Percentiles rank a stretch among this genome's conserved stretches.
Conservation (phyloP, 2,888 invertebrate species). For the Eristalis intricaria region DNA sequence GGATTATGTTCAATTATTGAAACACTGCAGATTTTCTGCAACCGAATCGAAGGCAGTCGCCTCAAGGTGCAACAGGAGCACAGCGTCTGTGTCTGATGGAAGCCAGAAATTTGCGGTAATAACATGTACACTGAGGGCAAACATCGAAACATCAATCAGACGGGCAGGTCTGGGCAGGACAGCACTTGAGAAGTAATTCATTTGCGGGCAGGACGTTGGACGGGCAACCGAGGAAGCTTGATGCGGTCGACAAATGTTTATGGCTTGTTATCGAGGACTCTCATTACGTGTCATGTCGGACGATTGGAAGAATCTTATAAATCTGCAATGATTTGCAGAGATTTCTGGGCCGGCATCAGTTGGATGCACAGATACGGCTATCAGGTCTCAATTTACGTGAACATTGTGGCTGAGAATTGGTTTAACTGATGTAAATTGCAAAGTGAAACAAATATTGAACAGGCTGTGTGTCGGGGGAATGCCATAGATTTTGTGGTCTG, state of each 20-base stretch:
- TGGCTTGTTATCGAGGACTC: background rate
- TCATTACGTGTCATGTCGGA: background rate
- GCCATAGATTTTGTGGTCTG: background rate
- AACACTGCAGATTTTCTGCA: slow-evolving; percentile 35
- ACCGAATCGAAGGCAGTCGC: background rate
- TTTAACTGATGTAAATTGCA: background rate
- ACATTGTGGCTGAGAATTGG: background rate
- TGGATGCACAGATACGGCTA: background rate
- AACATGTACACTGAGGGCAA: slow-evolving; percentile 18
- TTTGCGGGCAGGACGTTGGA: background rate
- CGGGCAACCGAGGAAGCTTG: background rate
- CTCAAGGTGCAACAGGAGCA: background rate
- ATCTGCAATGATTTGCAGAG: background rate
- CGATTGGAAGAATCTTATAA: slow-evolving; percentile 21
- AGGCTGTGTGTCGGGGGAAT: background rate
- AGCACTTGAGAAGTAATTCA: background rate
- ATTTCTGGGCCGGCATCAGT: background rate
- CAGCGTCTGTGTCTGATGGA: background rate
- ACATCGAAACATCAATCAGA: slow-evolving; percentile 33
- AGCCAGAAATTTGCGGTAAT: slow-evolving; percentile 28
- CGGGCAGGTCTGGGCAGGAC: background rate
- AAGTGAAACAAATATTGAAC: background rate
- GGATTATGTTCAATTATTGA: slow-evolving; percentile 47
- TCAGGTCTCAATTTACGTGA: background rate
- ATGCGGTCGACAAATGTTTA: slow-evolving; percentile 1